phyloP scores from a whole-genome alignment of 1,140 invertebrate genomes.

The Proctacanthus coquilletti region DNA sequence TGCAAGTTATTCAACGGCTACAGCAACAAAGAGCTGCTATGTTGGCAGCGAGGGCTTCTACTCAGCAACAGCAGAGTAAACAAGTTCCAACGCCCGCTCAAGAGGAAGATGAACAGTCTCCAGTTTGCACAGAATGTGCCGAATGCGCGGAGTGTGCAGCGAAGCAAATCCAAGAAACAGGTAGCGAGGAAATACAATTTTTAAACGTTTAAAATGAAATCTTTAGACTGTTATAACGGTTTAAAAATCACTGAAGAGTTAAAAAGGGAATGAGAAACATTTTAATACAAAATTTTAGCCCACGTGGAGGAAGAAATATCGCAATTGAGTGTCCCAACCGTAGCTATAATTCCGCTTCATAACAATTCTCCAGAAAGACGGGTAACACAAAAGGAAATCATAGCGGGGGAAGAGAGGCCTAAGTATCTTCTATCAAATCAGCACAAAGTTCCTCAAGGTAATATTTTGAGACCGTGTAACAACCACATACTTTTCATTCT shows the following conservation, averaged over 20 bases:
- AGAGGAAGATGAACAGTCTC: too few species aligned
- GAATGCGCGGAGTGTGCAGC: conserved; percentile 30
- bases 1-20: conserved; percentile 35
- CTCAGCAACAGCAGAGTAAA: conserved; percentile 5
- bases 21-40: conserved; percentile 32
- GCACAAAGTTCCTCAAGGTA: conserved; percentile 6
- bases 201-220: too few species aligned
- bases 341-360: conserved; percentile 24
- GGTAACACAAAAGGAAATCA: conserved; percentile 30
- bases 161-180: conserved; percentile 27
- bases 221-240: too few species aligned
- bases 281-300: too few species aligned
- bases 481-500: too few species aligned
- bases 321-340: conserved; percentile 21
- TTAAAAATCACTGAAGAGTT: too few species aligned
- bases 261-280: too few species aligned
- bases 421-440: conserved; percentile 14
- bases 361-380: conserved; percentile 27
- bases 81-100: conserved; percentile 7
- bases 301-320: conserved; percentile 20
- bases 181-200: too few species aligned
- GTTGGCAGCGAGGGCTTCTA: conserved; percentile 24
- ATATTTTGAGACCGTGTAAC: too few species aligned
- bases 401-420: conserved; percentile 28
- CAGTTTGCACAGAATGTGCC: conserved; percentile 28